A percentile compares a stretch with the other conserved stretches of the same genome.
Conservation (phyloP, 1,140 invertebrate species). For the Uloborus diversus region DNA sequence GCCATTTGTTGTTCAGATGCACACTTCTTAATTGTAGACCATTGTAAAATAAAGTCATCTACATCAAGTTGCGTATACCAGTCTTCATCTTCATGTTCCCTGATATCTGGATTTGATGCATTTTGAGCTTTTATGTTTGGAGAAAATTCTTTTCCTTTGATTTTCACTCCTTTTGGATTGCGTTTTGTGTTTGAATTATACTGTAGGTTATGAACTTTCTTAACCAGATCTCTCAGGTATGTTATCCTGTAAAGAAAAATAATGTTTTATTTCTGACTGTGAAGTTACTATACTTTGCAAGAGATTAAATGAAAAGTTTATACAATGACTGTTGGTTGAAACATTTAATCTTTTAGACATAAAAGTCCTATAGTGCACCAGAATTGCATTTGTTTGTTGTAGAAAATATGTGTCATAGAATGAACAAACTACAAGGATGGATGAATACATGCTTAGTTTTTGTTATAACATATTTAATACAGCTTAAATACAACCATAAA, state of each 20-base stretch:
- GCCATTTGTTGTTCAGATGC: slow-evolving; percentile 35
- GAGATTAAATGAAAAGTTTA: not conserved
- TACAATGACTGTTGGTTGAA: not conserved
- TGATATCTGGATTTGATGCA: not conserved
- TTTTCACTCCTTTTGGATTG: not conserved
- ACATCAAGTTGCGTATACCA: slow-evolving; percentile 10
- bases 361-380: no score
- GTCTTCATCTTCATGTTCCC: slow-evolving; percentile 11
- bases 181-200: slow-evolving; percentile 2
- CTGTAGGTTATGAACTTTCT: slow-evolving; percentile 12
- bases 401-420: no score
- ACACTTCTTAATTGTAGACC: slow-evolving; percentile 37
- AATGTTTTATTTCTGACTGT: not conserved
- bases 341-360: not conserved
- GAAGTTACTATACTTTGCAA: not conserved
- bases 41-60: slow-evolving; percentile 40
- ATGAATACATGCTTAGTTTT: no score
- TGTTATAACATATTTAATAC: no score
- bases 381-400: no score
- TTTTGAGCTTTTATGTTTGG: not conserved
- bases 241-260: slow-evolving; percentile 19
- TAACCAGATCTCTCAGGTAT: slow-evolving; percentile 31
- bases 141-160: slow-evolving; percentile 8
- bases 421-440: no score
- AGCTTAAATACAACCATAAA: no score